Conservation (phyloP, 2,888 invertebrate genomes). For the Dendrolimus pini region DNA sequence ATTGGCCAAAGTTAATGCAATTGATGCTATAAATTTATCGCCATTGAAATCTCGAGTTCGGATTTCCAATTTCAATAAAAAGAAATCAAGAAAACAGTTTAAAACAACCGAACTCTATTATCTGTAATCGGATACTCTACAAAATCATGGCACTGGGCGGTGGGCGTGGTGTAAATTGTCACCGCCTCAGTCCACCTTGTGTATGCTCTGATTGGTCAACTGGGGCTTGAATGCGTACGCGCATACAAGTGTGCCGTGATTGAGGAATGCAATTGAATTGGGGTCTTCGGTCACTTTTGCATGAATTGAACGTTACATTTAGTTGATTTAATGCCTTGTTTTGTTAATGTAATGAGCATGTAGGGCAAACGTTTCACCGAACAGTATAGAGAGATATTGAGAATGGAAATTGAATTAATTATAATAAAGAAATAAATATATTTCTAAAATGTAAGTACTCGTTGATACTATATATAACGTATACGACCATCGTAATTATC, state of each 20-base stretch:
- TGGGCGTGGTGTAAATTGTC: constrained; percentile 33
- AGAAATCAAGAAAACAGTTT: constrained; percentile 27
- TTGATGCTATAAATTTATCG: not conserved
- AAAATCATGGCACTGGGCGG: constrained; percentile 47
- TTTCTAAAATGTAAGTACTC: no score
- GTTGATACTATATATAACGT: no score
- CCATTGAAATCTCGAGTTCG: constrained; percentile 31
- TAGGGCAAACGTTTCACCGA: constrained; percentile 27
- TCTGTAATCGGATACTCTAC: constrained; percentile 56
- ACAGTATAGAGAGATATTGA: not conserved
- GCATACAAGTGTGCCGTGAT: constrained; percentile 31
- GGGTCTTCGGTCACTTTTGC: constrained; percentile 27
- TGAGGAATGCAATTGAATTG: constrained; percentile 59
- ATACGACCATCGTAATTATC: no score
- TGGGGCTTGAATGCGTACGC: constrained; percentile 32
- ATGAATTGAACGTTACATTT: not conserved
- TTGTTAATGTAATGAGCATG: constrained; percentile 28
- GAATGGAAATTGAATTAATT: not conserved
- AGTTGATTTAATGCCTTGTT: not conserved
- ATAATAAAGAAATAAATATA: not conserved
- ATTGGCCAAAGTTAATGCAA: not conserved
- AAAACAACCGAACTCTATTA: constrained; percentile 45
- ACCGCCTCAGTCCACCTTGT: constrained; percentile 39
- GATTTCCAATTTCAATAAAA: constrained; percentile 43
- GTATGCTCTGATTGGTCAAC: constrained; percentile 45